Conservation (phyloP, 2,888 invertebrate species). For the Opisthograptis luteolata region DNA sequence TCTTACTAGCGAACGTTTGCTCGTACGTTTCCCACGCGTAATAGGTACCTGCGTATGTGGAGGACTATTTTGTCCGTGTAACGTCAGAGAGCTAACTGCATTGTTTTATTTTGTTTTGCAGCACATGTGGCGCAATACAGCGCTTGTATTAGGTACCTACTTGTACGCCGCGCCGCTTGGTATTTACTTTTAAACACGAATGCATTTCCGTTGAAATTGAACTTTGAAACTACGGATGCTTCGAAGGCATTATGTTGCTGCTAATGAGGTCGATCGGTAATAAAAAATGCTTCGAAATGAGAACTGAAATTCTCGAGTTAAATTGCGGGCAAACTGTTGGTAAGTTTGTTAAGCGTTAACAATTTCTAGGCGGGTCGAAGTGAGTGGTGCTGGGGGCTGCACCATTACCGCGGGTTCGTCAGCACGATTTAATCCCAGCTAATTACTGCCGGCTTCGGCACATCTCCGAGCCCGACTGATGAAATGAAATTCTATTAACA, state of each 20-base stretch:
- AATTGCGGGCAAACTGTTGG: constrained; percentile 51
- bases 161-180: constrained; percentile 27
- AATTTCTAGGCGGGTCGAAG: constrained; percentile 46
- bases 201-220: constrained; percentile 34
- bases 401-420: constrained; percentile 54
- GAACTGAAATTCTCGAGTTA: constrained; percentile 29
- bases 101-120: constrained; percentile 56
- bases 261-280: constrained; percentile 26
- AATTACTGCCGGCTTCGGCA: constrained; percentile 64
- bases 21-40: constrained; percentile 57
- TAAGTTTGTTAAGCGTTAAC: constrained; percentile 55
- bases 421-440: constrained; percentile 66
- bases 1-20: constrained; percentile 31
- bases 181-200: constrained; percentile 35
- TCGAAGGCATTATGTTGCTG: constrained; percentile 14
- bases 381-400: constrained; percentile 48
- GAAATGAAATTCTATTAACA: constrained; percentile 57
- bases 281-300: constrained; percentile 28
- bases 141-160: too few species aligned
- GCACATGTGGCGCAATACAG: constrained; percentile 52
- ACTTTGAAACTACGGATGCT: constrained; percentile 24
- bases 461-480: constrained; percentile 44
- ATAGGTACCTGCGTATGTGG: constrained; percentile 64
- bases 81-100: constrained; percentile 54
- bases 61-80: constrained; percentile 52